Conservation (phyloP, 2,797 vertebrate genomes). For the Heliangelus exortis region DNA sequence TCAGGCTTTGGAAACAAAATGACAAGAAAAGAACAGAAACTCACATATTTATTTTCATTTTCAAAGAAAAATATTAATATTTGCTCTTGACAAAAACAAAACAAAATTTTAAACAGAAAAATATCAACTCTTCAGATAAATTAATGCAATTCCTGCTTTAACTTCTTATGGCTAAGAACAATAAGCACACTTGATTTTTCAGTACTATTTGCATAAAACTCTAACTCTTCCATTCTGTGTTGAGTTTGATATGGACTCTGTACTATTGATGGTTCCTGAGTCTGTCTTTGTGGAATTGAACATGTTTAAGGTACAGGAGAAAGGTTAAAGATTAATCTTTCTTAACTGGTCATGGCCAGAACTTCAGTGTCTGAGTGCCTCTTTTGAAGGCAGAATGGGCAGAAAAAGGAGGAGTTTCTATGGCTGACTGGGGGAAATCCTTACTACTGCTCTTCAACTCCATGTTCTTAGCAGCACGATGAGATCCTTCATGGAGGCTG, state of each 20-base stretch:
- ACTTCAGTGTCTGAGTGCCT: background rate
- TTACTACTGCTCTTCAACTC: background rate
- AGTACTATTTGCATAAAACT: background rate
- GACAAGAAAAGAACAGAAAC: slow-evolving; percentile 25
- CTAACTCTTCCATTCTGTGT: background rate
- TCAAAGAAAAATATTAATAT: slow-evolving; percentile 60
- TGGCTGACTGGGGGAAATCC: background rate
- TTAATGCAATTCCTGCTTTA: background rate
- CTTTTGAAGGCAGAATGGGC: background rate
- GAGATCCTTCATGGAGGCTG: background rate
- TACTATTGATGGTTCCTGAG: background rate
- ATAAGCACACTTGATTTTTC: background rate
- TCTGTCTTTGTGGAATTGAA: background rate
- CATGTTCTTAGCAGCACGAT: background rate
- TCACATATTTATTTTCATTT: slow-evolving; percentile 32
- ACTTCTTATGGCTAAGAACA: background rate
- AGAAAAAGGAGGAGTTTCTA: background rate
- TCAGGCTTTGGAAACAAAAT: slow-evolving; percentile 35
- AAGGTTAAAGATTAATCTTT: background rate
- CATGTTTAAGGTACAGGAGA: background rate
- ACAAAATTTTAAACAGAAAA: slow-evolving; percentile 11
- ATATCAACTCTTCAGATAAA: background rate
- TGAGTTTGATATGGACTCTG: background rate
- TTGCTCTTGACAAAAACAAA: slow-evolving; percentile 42
- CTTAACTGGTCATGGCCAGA: background rate